Evolutionary conservation across 2,888 invertebrate species (phyloP).

Genomic region (Dusona sp.): DNA sequence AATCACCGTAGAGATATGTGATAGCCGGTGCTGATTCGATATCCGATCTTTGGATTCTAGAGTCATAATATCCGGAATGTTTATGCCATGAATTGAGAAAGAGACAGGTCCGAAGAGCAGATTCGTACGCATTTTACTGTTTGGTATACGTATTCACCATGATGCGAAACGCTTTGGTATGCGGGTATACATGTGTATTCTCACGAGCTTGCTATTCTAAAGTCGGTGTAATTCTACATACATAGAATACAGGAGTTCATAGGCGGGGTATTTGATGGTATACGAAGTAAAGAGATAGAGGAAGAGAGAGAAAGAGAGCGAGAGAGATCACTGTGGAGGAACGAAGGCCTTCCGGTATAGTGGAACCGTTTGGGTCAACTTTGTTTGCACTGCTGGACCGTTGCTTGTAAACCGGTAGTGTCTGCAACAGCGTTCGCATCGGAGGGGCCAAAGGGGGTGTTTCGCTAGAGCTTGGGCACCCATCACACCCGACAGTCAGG

Average conservation of each 20-base stretch:
- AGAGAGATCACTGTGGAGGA: constrained; percentile 46
- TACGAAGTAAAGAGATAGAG: not conserved
- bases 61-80: not conserved
- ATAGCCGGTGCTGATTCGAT: not conserved
- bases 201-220: constrained; percentile 9
- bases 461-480: constrained; percentile 39
- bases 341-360: constrained; percentile 68
- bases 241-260: constrained; percentile 35
- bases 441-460: constrained; percentile 25
- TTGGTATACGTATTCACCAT: constrained; percentile 4
- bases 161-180: constrained; percentile 25
- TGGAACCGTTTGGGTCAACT: constrained; percentile 81
- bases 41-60: not conserved
- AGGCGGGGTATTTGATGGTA: constrained; percentile 36
- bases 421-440: constrained; percentile 53
- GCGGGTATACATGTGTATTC: constrained; percentile 41
- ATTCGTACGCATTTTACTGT: constrained; percentile 44
- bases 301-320: not conserved
- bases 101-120: constrained; percentile 1
- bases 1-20: not conserved
- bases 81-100: not conserved
- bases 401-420: constrained; percentile 76
- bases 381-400: constrained; percentile 81
- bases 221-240: constrained; percentile 19
- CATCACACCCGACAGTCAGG: constrained; percentile 36